Percentiles rank a stretch among this genome's conserved stretches.
Conservation (phyloP, 1,140 invertebrate species). For the Ceratina australensis region DNA sequence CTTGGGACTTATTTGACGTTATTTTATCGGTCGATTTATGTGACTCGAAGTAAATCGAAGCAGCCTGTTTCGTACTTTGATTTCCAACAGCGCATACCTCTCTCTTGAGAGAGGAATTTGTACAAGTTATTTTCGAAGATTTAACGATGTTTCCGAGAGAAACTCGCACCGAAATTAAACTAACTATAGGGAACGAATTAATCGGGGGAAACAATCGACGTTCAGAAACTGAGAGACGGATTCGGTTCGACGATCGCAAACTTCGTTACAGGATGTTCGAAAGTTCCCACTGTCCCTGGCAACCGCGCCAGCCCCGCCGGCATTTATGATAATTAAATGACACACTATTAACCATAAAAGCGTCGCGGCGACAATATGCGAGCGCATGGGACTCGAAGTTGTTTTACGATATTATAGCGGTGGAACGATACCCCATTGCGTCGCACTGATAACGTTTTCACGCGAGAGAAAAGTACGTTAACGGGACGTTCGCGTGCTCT, state of each 20-base stretch:
- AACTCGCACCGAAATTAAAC: background rate
- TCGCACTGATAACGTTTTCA: constrained; percentile 29
- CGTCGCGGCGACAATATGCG: constrained; percentile 24
- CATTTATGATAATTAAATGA: constrained; percentile 46
- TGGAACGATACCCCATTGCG: background rate
- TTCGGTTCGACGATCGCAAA: constrained; percentile 5
- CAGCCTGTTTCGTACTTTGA: too few species aligned
- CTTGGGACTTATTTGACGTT: too few species aligned
- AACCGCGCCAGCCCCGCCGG: background rate
- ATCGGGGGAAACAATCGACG: background rate
- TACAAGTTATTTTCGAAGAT: too few species aligned
- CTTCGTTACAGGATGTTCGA: constrained; percentile 13
- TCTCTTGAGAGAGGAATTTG: too few species aligned
- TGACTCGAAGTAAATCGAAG: too few species aligned
- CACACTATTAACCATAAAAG: constrained; percentile 41
- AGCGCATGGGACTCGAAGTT: constrained; percentile 12
- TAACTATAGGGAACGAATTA: background rate
- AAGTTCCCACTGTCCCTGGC: constrained; percentile 13
- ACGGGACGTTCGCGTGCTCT: background rate
- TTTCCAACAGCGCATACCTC: too few species aligned
- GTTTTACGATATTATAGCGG: constrained; percentile 20
- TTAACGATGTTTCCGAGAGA: too few species aligned
- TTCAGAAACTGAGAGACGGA: constrained; percentile 1
- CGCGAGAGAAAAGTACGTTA: constrained; percentile 23
- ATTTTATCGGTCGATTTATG: too few species aligned